phyloP scores from a whole-genome alignment of 2,797 vertebrate species.

The Molossus molossus region DNA sequence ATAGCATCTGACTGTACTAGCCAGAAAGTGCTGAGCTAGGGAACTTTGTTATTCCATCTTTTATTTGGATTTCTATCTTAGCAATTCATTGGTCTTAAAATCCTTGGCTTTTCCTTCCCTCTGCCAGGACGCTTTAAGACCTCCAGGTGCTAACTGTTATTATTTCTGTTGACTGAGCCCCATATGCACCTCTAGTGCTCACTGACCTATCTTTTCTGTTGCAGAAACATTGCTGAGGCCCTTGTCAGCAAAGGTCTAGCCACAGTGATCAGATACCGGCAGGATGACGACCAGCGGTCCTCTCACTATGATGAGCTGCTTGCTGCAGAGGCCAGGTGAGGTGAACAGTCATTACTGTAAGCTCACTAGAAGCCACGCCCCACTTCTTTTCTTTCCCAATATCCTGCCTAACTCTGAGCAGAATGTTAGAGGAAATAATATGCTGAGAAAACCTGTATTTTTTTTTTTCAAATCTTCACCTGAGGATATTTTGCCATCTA shows the following conservation, averaged over 20 bases:
- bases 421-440: constrained; percentile 19
- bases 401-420: background rate
- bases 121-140: constrained; percentile 41
- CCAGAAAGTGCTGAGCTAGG: constrained; percentile 72
- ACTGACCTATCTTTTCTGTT: constrained; percentile 70
- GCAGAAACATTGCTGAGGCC: constrained; percentile 98
- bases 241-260: constrained; percentile 98
- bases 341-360: background rate
- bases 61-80: constrained; percentile 71
- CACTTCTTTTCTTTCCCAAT: background rate
- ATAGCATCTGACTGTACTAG: constrained; percentile 72
- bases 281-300: constrained; percentile 98
- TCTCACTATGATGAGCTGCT: constrained; percentile 98
- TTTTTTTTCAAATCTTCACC: background rate
- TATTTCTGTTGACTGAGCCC: constrained; percentile 78
- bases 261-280: constrained; percentile 97
- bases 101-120: background rate
- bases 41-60: constrained; percentile 72
- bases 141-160: constrained; percentile 70
- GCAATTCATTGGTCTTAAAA: constrained; percentile 36
- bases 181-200: constrained; percentile 25
- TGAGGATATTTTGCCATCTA: too few relatives aligned
- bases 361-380: background rate
- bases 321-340: constrained; percentile 97
- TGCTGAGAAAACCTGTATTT: background rate